Base-by-base conservation (phyloP, 2,888 invertebrate genomes). In the Vannuccia rotundouncinata region DNA sequence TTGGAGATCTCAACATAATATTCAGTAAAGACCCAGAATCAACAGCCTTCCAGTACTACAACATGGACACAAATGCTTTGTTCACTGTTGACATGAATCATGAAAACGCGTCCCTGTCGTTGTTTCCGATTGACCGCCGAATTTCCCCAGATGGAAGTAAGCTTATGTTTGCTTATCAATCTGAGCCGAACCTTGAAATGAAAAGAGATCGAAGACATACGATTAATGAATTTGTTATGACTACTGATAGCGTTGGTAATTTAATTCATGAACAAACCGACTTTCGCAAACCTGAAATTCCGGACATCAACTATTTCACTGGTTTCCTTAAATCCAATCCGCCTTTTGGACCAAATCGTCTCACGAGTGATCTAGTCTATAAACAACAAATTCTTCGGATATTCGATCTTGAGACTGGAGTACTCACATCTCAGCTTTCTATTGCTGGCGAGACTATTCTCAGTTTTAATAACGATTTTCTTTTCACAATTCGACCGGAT, bases 401-500 rank as follows among this genome's bases (percentile, higher is more conserved):
- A 10, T 31, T 74, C 66, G 81, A 81, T 80, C 29, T 75, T 27
- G 74, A 60, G 27, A 29, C 66, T 59, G 59, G 73, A 29, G 13
- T 66, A 66, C 25, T 81, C 1, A 75, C 81, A 5, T 59, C 31
- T 29, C 81, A 81, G 28, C 29, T 81, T 5, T 81, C 81, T 10
- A 25, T 81, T n/a, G 28, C 80, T 1, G 81, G 81, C 13, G 81
- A 81, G 45, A 13, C 22, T 1, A 75, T 81, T 59, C 27, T 80
- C 10, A 28, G 29, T 31, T 29, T 81, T 17, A 81, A 81, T 27
- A 73, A 74, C 27, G 31, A 74, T 22, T 59, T 66, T 28, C 74
- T 81, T 0, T 25, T 81, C 73, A 81, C 81, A 1, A 28, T 81
- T 45, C 81, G 73, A 81, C 81, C 81, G 0, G 81, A 81, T 59